Conservation (phyloP, 2,797 vertebrate species). For the Tadarida brasiliensis region DNA sequence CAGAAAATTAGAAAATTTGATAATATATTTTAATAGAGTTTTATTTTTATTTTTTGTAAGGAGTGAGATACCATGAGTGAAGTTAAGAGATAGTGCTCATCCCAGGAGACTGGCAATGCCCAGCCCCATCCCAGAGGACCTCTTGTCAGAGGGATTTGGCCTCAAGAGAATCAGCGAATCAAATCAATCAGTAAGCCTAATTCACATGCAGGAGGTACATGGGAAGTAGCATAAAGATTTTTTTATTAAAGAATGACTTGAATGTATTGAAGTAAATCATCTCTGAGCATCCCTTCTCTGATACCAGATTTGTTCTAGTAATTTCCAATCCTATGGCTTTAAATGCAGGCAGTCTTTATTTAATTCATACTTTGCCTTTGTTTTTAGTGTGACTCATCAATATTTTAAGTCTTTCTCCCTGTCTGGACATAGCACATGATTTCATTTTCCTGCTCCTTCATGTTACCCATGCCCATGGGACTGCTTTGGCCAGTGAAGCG, state of each 20-base stretch:
- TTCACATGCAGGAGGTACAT: background rate
- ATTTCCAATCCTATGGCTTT: conserved; percentile 23
- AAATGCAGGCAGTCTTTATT: background rate
- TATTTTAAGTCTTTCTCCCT: background rate
- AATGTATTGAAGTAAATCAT: conserved; percentile 7
- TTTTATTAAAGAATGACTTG: conserved; percentile 4
- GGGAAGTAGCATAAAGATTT: background rate
- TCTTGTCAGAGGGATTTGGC: background rate
- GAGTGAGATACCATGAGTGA: background rate
- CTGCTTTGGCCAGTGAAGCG: background rate
- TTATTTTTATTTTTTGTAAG: conserved; percentile 24
- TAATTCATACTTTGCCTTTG: background rate
- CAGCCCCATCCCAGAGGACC: background rate
- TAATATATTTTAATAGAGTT: background rate
- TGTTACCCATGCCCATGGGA: background rate
- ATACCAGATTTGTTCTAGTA: background rate
- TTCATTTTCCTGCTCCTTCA: background rate
- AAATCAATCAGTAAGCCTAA: background rate
- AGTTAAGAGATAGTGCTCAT: background rate
- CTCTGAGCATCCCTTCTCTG: background rate
- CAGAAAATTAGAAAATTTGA: conserved; percentile 14
- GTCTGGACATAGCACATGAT: background rate
- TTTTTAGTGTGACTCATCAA: background rate
- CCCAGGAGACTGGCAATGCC: background rate
- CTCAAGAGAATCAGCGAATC: background rate